Base-by-base conservation (phyloP, 92 coral and sea anemone species). In the Nematostella vectensis region DNA sequence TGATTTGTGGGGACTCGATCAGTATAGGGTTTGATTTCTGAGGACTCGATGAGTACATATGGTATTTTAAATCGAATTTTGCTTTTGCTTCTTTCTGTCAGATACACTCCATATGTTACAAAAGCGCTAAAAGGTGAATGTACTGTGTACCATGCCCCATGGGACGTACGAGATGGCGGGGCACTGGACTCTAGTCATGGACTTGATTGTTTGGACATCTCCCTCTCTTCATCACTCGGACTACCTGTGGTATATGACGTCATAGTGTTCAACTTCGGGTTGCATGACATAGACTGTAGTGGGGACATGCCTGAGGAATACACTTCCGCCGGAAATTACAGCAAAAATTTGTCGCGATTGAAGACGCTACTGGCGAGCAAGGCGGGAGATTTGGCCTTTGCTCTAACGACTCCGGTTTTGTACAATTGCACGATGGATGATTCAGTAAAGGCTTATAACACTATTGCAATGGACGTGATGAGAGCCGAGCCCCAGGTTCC, bases 181-280 rank as follows among this genome's bases (percentile, higher is more conserved):
- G 95, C 95, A 25, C 79, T 81, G 70, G 95, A 86, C 69, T 56
- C 95, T 43, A 81, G 72, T 49, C 79, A 81, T 55, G 95, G 85
- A 10, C 43, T 81, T 2, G 59, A 58, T 28, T 86, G 95, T 47
- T 54, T 86, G 57, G 30, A 27, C n/a, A 51, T 81, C 19, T 50
- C 78, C 49, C 66, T 69, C 23, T 62, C 70, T 26, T 58, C 95
- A 40, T 57, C 72, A 23, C 60, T 3, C 54, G 61, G 61, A 39
- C 58, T 67, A 18, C 61, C 51, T 40, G 50, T 68, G 30, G 22
- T 20, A 25, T 81, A 71, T 44, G 95, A 86, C 55, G 89, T 76
- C 1, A 72, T 86, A 11, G 68, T 86, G 26, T 77, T 86, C 62
- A 86, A 86, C 51, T 86, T 81, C 54, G 95, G 95, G 6, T 70